A percentile compares a stretch with the other conserved stretches of the same genome.
Conservation (phyloP, 2,888 invertebrate species). For the Griposia aprilina region DNA sequence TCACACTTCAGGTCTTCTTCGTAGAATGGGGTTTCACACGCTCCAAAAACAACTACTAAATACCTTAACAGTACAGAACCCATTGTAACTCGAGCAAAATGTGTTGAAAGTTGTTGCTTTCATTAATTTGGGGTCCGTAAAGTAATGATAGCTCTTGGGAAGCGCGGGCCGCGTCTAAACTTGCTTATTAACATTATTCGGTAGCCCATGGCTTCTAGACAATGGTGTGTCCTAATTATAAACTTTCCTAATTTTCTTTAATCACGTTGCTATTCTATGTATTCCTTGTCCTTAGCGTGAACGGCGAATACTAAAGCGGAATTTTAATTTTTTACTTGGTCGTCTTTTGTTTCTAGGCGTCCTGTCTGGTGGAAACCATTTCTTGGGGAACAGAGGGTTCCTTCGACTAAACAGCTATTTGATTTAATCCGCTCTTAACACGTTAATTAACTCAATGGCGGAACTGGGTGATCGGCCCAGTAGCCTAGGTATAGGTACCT, state of each 20-base stretch:
- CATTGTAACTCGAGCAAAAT: conserved; percentile 73
- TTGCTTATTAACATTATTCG: conserved; percentile 81
- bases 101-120: conserved; percentile 80
- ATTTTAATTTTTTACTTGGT: conserved; percentile 42
- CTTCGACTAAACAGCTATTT: not conserved
- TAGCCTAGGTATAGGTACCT: no score
- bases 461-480: no score
- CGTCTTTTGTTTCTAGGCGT: conserved; percentile 1
- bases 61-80: conserved; percentile 66
- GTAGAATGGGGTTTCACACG: conserved; percentile 17
- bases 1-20: no score
- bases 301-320: conserved; percentile 49
- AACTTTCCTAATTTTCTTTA: conserved; percentile 88
- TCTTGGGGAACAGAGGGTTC: not conserved
- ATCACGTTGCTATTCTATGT: conserved; percentile 71
- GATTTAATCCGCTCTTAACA: not conserved
- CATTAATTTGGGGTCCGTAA: conserved; percentile 81
- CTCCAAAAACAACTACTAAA: conserved; percentile 49
- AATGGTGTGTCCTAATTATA: conserved; percentile 74
- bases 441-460: not conserved
- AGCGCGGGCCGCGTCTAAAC: conserved; percentile 78
- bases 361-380: not conserved
- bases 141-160: conserved; percentile 83
- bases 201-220: conserved; percentile 73
- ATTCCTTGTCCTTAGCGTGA: conserved; percentile 72